These are phyloP conservation scores for Loxodonta africana DNA, from an alignment of 2,113 vertebrate species.

Conservation along the genomic window DNA sequence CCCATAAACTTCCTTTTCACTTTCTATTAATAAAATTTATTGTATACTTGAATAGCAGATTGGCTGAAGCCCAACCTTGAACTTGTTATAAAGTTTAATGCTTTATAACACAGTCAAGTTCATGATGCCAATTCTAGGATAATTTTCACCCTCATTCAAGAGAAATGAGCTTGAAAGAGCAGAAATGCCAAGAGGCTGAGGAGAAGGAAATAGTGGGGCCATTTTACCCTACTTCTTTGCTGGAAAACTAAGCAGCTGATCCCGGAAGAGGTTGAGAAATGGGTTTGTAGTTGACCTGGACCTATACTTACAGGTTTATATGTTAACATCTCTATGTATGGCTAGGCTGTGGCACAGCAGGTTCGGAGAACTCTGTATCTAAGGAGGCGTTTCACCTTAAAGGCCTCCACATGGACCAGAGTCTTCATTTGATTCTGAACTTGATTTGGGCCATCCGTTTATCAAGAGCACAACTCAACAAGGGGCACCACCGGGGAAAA, in stretches of 20 bases:
- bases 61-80: neutral
- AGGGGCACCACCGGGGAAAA: neutral
- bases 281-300: neutral
- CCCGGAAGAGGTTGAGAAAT: neutral
- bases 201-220: neutral
- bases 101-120: neutral
- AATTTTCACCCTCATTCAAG: neutral
- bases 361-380: neutral
- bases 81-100: neutral
- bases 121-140: neutral
- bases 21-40: neutral
- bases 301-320: neutral
- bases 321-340: neutral
- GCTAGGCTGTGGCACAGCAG: neutral
- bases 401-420: neutral
- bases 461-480: neutral
- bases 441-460: slow-evolving; percentile 18
- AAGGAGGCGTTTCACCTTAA: neutral
- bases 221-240: neutral
- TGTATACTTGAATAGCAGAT: neutral
- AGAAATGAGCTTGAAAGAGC: neutral
- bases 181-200: neutral
- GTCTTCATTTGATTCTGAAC: neutral
- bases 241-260: neutral
- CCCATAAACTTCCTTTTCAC: neutral